phyloP scores from a whole-genome alignment of 1,140 invertebrate genomes.

The Drosophila nebulosa region DNA sequence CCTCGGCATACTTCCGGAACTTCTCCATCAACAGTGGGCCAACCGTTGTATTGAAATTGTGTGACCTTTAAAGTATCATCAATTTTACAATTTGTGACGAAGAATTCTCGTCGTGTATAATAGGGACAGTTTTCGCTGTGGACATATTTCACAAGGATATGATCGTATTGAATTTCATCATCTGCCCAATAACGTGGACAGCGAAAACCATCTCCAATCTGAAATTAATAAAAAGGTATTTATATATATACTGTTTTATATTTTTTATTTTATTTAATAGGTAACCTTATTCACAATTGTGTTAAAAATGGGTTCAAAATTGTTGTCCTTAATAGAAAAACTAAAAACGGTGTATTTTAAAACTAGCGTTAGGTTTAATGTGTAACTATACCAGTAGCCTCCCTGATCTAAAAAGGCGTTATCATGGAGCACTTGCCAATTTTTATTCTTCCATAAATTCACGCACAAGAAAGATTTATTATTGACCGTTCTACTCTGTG shows the following conservation, averaged over 20 bases:
- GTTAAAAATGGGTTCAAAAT: no score
- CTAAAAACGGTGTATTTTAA: no score
- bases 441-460: no score
- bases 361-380: no score
- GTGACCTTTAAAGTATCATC: constrained; percentile 87
- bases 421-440: no score
- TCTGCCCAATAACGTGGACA: constrained; percentile 97
- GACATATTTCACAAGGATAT: constrained; percentile 92
- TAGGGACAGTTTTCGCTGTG: constrained; percentile 93
- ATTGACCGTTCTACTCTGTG: no score
- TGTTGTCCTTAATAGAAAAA: no score
- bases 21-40: constrained; percentile 92
- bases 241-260: background rate
- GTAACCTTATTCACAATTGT: no score
- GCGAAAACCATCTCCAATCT: constrained; percentile 87
- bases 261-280: background rate
- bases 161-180: constrained; percentile 90
- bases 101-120: constrained; percentile 91
- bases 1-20: constrained; percentile 92
- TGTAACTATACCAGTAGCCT: no score
- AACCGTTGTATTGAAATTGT: constrained; percentile 94
- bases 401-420: no score
- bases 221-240: constrained; percentile 26
- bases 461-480: no score
- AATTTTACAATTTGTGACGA: constrained; percentile 90